A percentile compares a stretch with the other conserved stretches of the same genome.
These are phyloP conservation scores for Gobionotothen gibberifrons DNA, from an alignment of 2,797 vertebrate species.

Conservation along the genomic window DNA sequence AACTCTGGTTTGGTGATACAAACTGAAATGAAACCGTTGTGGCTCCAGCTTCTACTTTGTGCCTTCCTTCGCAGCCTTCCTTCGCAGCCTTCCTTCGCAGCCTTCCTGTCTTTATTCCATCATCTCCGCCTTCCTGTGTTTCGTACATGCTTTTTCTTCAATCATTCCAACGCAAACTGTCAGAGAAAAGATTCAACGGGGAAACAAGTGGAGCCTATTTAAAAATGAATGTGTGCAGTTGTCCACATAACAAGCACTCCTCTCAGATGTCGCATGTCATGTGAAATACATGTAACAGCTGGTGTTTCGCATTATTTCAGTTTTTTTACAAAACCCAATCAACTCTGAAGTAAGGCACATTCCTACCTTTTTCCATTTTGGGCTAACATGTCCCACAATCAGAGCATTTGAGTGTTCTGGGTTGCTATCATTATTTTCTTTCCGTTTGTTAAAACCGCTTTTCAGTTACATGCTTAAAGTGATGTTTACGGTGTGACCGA, in stretches of 20 bases:
- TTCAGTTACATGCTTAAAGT: slow-evolving; percentile 3
- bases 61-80: slow-evolving; percentile 69
- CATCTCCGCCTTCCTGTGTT: slow-evolving; percentile 38
- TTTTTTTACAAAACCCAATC: neutral
- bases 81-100: slow-evolving; percentile 73
- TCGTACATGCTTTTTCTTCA: slow-evolving; percentile 26
- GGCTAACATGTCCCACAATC: slow-evolving; percentile 1
- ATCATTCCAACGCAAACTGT: slow-evolving; percentile 45
- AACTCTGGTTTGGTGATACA: slow-evolving; percentile 35
- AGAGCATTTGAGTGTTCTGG: neutral
- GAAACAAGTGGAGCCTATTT: slow-evolving; percentile 54
- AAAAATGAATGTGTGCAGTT: slow-evolving; percentile 57
- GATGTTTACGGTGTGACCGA: slow-evolving; percentile 10
- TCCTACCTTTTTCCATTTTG: neutral
- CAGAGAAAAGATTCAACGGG: slow-evolving; percentile 29
- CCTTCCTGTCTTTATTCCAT: slow-evolving; percentile 52
- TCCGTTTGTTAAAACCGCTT: neutral
- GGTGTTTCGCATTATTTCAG: slow-evolving; percentile 2
- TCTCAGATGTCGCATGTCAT: slow-evolving; percentile 27
- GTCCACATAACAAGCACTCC: slow-evolving; percentile 20
- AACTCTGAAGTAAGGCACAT: neutral
- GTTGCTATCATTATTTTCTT: neutral
- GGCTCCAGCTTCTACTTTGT: slow-evolving; percentile 67
- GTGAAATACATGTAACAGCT: slow-evolving; percentile 33
- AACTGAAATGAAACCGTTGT: slow-evolving; percentile 44